Evolutionary conservation across 2,888 invertebrate genomes (phyloP).

Genomic region (Epistrophe grossulariae): DNA sequence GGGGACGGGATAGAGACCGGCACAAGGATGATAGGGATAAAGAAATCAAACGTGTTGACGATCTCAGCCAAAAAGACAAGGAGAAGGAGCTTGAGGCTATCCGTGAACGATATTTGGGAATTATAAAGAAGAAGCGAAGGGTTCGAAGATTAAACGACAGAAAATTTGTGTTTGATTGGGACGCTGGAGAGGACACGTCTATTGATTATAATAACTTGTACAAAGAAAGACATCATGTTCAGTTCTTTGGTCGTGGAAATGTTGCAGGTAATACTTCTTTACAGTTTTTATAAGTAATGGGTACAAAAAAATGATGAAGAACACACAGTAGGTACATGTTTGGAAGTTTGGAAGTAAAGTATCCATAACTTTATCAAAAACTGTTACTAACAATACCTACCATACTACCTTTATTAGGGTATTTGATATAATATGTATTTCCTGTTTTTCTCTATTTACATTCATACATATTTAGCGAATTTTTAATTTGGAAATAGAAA

Average conservation of each 20-base stretch:
- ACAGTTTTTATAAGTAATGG: neutral
- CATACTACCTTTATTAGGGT: no score
- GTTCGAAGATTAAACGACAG: slow-evolving; percentile 97
- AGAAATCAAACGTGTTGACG: slow-evolving; percentile 83
- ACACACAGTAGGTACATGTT: no score
- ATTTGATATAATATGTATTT: no score
- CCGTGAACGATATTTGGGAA: slow-evolving; percentile 96
- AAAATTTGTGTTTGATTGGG: slow-evolving; percentile 99
- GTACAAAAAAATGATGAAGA: no score
- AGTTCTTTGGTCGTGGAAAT: slow-evolving; percentile 99
- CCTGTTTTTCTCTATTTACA: no score
- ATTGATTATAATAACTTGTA: slow-evolving; percentile 98
- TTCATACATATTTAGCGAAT: no score
- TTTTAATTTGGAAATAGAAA: no score
- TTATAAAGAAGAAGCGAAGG: slow-evolving; percentile 95
- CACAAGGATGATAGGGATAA: slow-evolving; percentile 82
- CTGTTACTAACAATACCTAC: no score
- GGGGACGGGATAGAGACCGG: slow-evolving; percentile 78
- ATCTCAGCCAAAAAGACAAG: slow-evolving; percentile 89
- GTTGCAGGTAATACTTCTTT: slow-evolving; percentile 86
- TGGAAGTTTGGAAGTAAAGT: no score
- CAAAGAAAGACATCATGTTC: slow-evolving; percentile 98
- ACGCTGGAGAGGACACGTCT: slow-evolving; percentile 99
- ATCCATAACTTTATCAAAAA: no score
- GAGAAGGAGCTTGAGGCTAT: slow-evolving; percentile 98